phyloP scores from a whole-genome alignment of 2,888 invertebrate species.

The Caenorhabditis imperialis region DNA sequence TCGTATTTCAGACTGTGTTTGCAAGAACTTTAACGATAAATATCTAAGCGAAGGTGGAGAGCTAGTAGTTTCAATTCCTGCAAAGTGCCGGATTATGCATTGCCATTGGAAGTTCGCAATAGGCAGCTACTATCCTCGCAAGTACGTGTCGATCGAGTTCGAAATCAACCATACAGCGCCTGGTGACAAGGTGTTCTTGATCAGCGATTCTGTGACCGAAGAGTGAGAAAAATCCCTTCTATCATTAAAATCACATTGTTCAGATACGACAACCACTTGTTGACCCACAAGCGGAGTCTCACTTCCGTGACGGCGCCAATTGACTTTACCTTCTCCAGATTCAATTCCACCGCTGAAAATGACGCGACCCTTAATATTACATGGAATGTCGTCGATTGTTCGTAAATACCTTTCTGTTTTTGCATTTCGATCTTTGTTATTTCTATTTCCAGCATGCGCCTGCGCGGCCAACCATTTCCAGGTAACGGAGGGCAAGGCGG shows the following conservation, averaged over 20 bases:
- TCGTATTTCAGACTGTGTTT: conserved; percentile 20
- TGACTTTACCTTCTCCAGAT: conserved; percentile 29
- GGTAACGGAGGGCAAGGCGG: neutral
- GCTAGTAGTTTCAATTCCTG: conserved; percentile 3
- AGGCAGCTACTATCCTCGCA: neutral
- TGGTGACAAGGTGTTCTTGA: conserved; percentile 9
- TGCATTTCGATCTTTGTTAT: neutral
- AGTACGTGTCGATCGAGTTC: conserved; percentile 15
- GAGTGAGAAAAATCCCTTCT: conserved; percentile 1
- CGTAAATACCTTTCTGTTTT: neutral
- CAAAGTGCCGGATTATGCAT: conserved; percentile 11
- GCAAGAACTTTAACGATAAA: conserved; percentile 6
- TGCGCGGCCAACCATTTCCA: neutral
- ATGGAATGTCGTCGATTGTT: conserved; percentile 10
- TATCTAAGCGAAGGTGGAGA: neutral
- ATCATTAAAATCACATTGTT: neutral
- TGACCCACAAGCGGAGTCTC: conserved; percentile 7
- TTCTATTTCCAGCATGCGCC: conserved; percentile 7
- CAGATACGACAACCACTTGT: conserved; percentile 5
- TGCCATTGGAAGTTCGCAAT: conserved; percentile 41
- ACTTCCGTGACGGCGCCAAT: conserved; percentile 13
- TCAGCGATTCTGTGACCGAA: conserved; percentile 6
- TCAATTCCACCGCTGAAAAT: neutral
- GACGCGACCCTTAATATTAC: conserved; percentile 9
- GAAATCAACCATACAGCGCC: neutral